Base-by-base conservation (phyloP, 2,113 vertebrate genomes). In the Crotalus helleri region DNA sequence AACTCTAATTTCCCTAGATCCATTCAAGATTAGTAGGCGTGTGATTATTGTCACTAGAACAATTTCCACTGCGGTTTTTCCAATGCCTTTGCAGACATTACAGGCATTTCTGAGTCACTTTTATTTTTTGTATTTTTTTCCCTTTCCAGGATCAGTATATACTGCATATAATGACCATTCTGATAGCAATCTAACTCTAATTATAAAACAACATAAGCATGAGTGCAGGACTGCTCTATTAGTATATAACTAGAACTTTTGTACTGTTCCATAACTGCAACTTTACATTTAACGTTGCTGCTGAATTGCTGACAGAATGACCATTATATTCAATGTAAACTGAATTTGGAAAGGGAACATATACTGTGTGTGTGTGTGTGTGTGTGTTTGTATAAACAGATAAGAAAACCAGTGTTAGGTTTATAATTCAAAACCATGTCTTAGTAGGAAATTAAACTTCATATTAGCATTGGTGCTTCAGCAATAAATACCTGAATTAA, bases 371-470 rank as follows among this genome's bases (percentile, higher is more conserved):
- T 39, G 15, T 74, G 19, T 6, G 1, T 21, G 1, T 49, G 15
- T 74, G 19, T 6, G 1, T 21, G 57, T 21, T 17, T 21, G 74
- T 81, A 39, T 44, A 39, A 39, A 81, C 33, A 81, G 33, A 29
- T 51, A 90, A 88, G 93, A 94, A 96, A 95, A 7, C 5, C 0
- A 2, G 91, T 0, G 24, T n/a, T 17, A 33, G 59, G 81, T 93
- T 93, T 94, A 2, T 24, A 89, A 69, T 49, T 87, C 15, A 64
- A 61, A 64, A 57, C 4, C 87, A 55, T 21, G 29, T 55, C 17
- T 81, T 53, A 61, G 33, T 44, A 86, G 49, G 49, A 54, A 64
- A 64, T 87, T 54, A 90, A 55, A 10, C 10, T 87, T 15, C 4
- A 61, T 54, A 11, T 74, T 91, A 88, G 17, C 33, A 58, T 26